Conservation (phyloP, 2,113 vertebrate genomes). For the Galeopterus variegatus region DNA sequence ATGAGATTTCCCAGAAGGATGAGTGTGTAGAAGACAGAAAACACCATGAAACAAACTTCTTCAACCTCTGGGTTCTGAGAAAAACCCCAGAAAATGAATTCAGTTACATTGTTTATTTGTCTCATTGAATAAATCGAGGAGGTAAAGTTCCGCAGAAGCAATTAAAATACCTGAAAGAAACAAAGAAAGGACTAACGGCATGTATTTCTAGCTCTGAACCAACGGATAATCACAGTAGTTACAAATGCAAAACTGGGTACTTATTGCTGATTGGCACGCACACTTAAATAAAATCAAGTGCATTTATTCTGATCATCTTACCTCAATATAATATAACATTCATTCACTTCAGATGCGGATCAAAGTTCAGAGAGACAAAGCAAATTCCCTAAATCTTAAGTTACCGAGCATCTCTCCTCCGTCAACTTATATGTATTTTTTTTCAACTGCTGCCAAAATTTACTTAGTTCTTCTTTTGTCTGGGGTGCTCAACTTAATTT, state of each 20-base stretch:
- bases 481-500: not conserved
- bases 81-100: slow-evolving; percentile 72
- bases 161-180: slow-evolving; percentile 36
- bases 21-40: slow-evolving; percentile 58
- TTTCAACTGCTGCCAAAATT: not conserved
- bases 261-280: not conserved
- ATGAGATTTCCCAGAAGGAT: slow-evolving; percentile 77
- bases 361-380: not conserved
- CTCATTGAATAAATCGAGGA: not conserved
- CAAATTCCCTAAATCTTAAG: not conserved
- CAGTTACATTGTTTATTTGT: slow-evolving; percentile 63
- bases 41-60: slow-evolving; percentile 52
- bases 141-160: not conserved
- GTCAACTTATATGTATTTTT: not conserved
- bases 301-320: not conserved
- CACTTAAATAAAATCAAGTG: not conserved
- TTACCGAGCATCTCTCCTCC: not conserved
- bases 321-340: not conserved
- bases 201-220: not conserved
- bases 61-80: slow-evolving; percentile 64
- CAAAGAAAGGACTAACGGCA: not conserved
- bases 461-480: not conserved
- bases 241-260: not conserved
- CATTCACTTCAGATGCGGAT: not conserved
- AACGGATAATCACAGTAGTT: accelerated